phyloP scores from a whole-genome alignment of 2,888 invertebrate genomes.

The Zaprionus bogoriensis region DNA sequence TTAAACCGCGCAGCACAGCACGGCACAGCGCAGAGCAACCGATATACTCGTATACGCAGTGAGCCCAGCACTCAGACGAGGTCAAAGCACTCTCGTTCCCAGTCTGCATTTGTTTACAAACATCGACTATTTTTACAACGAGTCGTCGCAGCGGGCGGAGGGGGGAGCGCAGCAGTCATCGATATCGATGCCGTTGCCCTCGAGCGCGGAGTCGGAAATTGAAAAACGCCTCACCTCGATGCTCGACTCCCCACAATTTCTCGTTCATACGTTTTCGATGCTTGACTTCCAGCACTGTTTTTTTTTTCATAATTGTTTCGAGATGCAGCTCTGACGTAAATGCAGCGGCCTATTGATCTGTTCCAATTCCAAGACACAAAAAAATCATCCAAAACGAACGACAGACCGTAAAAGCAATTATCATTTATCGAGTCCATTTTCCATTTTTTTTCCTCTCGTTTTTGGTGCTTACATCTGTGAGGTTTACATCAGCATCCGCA shows the following conservation, averaged over 20 bases:
- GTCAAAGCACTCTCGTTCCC: conserved; percentile 56
- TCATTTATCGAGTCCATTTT: conserved; percentile 50
- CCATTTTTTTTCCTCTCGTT: conserved; percentile 24
- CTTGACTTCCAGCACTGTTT: conserved; percentile 10
- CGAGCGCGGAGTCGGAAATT: conserved; percentile 26
- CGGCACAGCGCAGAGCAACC: conserved; percentile 14
- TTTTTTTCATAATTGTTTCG: background rate
- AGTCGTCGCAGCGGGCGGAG: background rate
- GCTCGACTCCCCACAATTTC: too few relatives aligned
- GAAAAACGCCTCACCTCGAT: background rate
- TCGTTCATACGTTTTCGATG: conserved; percentile 33
- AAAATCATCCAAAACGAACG: background rate
- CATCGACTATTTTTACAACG: conserved; percentile 37
- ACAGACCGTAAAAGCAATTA: conserved; percentile 16
- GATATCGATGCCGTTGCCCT: conserved; percentile 49
- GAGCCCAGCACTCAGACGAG: too few relatives aligned
- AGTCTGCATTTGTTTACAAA: conserved; percentile 46
- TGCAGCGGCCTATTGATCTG: conserved; percentile 14
- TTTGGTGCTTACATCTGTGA: conserved; percentile 47
- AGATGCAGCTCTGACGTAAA: conserved; percentile 27
- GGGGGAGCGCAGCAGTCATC: conserved; percentile 13
- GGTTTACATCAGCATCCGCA: conserved; percentile 48
- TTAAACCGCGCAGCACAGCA: conserved; percentile 29
- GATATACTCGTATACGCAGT: background rate
- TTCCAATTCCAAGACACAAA: background rate